Base-by-base conservation (phyloP, 2,113 vertebrate species). In the Chunga burmeisteri region DNA sequence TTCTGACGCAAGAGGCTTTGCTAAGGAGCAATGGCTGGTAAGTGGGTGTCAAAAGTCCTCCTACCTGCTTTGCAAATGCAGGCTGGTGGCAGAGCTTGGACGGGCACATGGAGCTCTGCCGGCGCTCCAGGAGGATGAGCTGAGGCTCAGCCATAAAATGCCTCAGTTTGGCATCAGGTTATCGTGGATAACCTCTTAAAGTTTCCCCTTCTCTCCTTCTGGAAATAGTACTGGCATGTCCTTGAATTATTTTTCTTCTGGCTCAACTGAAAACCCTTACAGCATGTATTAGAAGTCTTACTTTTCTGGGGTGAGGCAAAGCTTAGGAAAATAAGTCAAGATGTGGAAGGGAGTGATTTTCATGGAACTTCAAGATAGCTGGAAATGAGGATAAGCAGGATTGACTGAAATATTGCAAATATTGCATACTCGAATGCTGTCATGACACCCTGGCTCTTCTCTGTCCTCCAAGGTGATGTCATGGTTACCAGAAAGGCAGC, bases 81-180 rank as follows among this genome's bases (percentile, higher is more conserved):
- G 53, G 27, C 61, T 74, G 47, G 36, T n/a, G 58, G 62, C 46
- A 71, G 23, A 42, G 46, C 58, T 38, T 70, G 32, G 52, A 36
- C 0, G 0, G 26, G 68, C 74, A 61, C 29, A 26, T 0, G 0
- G 67, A 70, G 40, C 46, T 77, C 72, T 71, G 19, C 46, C 42
- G 26, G 40, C 1, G 0, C 27, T 44, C 46, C 0, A 1, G 58
- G 34, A 74, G 23, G 21, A 30, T 36, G 26, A 56, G 53, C 52
- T 62, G 61, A 56, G 32, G 36, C 38, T 81, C 55, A 38, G 56
- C 13, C 34, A 12, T 34, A n/a, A 79, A 73, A 47, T 46, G 16
- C 62, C 62, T 75, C 50, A 42, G 58, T 23, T 30, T 71, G 40
- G 27, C 44, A 53, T 59, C 50, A 65, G 25, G 25, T 91, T 71